Evolutionary conservation across 2,888 invertebrate genomes (phyloP).

Genomic region (Glaucopsyche alexis): DNA sequence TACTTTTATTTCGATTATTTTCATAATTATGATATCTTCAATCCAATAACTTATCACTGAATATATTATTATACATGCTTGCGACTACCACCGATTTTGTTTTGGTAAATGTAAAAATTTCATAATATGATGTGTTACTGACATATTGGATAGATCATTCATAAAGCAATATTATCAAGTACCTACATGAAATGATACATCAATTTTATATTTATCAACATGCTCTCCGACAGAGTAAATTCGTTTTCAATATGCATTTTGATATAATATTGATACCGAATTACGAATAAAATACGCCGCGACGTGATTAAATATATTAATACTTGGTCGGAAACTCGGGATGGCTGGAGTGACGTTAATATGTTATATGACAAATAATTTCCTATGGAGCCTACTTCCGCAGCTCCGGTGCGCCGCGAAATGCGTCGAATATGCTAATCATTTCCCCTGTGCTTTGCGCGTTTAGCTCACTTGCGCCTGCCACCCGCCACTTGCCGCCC

Average conservation of each 20-base stretch:
- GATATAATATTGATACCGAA: conserved; percentile 49
- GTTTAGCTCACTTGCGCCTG: conserved; percentile 42
- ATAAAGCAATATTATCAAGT: too few relatives aligned
- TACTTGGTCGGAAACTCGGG: conserved; percentile 62
- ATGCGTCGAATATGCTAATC: conserved; percentile 75
- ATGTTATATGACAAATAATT: conserved; percentile 79
- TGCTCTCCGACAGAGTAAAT: not conserved
- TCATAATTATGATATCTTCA: too few relatives aligned
- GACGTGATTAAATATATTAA: conserved; percentile 72
- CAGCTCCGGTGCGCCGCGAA: conserved; percentile 56
- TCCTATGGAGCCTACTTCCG: conserved; percentile 65
- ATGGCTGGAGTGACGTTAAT: conserved; percentile 69
- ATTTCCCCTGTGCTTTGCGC: conserved; percentile 63
- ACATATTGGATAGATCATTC: too few relatives aligned
- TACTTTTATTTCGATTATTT: too few relatives aligned
- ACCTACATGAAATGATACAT: not conserved
- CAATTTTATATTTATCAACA: not conserved
- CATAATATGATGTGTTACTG: too few relatives aligned
- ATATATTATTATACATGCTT: too few relatives aligned
- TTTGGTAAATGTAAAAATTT: too few relatives aligned
- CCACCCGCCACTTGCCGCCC: conserved; percentile 40
- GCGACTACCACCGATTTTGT: too few relatives aligned
- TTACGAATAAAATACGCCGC: conserved; percentile 54
- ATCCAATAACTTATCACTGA: too few relatives aligned
- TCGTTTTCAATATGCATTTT: conserved; percentile 32